Base-by-base conservation (phyloP, 2,797 vertebrate genomes). In the Clarias pachynema region DNA sequence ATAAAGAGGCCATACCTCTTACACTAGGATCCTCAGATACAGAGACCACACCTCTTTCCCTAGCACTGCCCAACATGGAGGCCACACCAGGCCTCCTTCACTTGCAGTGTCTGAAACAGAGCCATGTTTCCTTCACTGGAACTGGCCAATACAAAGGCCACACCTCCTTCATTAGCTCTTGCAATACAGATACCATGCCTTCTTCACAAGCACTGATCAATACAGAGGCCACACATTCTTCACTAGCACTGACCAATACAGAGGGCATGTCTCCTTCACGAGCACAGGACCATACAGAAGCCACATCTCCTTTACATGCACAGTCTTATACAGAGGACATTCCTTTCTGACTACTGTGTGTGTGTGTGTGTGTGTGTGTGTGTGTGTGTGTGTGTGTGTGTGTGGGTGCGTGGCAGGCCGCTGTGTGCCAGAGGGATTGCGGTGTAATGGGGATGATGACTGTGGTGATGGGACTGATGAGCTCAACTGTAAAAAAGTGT, bases 391-490 rank as follows among this genome's bases (percentile, higher is more conserved):
- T 74, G 70, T 81, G 69, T 85, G 85, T 82, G 49, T 75, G 31
- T 77, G 65, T 86, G 81, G 69, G 9, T 85, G 12, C 69, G 6
- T 22, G 69, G 80, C 88, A 99, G 98, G 97, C 65, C 96, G 97
- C 44, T 99, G 98, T 89, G 90, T 99, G 77, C 88, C 91, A 0
- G 95, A 94, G 86, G 95, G 95, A 66, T 94, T 99, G 88, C 94
- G 93, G 88, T 99, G 98, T 86, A 99, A 96, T 0, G 97, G 97
- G 0, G 97, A 99, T 77, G 97, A 99, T 9, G 98, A 98, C 93
- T 99, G 98, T 29, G 97, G 97, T 31, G 98, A 99, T 91, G 92
- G 93, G 81, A 97, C 98, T 1, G 97, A 99, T 86, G 97, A 99
- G 92, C 94, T 88, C 2, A 94, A 94, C 89, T 99, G 98, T 85